These are phyloP conservation scores for Toxotes lorentzi DNA, from an alignment of 2,797 vertebrate genomes.

Conservation along the genomic window DNA sequence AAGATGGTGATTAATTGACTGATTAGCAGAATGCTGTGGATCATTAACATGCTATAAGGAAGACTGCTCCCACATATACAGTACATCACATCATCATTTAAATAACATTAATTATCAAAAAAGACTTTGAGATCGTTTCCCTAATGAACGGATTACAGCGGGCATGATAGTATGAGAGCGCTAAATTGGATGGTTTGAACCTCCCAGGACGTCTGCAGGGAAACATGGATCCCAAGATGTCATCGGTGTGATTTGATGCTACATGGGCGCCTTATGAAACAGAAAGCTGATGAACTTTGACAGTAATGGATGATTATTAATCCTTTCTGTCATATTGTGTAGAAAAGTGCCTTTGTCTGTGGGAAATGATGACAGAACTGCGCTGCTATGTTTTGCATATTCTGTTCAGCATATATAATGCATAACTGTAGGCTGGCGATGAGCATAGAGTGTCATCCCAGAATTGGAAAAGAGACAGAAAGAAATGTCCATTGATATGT, in stretches of 20 bases:
- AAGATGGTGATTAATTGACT: constrained; percentile 84
- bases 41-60: constrained; percentile 79
- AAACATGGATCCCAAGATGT: constrained; percentile 53
- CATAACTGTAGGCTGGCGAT: constrained; percentile 43
- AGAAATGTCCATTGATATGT: constrained; percentile 50
- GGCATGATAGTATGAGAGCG: constrained; percentile 52
- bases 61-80: constrained; percentile 68
- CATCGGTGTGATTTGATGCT: constrained; percentile 6
- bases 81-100: constrained; percentile 73
- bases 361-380: constrained; percentile 43
- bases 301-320: constrained; percentile 71
- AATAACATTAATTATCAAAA: constrained; percentile 77
- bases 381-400: constrained; percentile 49
- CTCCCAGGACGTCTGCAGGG: constrained; percentile 44
- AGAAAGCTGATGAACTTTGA: constrained; percentile 67
- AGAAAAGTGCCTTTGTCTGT: constrained; percentile 56
- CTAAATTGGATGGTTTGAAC: constrained; percentile 64
- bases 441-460: constrained; percentile 26
- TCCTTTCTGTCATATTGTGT: constrained; percentile 47
- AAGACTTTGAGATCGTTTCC: constrained; percentile 68
- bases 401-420: constrained; percentile 54
- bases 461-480: constrained; percentile 25
- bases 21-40: constrained; percentile 79
- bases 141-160: constrained; percentile 76
- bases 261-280: constrained; percentile 16